phyloP scores from a whole-genome alignment of 2,113 vertebrate genomes.

The Salvelinus fontinalis region DNA sequence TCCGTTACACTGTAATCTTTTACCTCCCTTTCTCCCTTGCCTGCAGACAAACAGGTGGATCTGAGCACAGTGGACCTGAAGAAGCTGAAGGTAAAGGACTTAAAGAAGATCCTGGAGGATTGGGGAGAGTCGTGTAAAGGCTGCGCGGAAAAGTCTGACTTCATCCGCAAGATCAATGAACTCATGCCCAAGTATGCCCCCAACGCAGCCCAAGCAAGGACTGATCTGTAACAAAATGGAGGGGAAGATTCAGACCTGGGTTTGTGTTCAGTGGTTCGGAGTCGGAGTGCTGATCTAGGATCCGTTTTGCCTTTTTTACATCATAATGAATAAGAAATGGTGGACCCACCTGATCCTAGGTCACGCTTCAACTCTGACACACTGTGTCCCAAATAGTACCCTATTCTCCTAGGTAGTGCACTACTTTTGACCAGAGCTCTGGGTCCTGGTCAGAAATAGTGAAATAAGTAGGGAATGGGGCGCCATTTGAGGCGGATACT shows the following conservation, averaged over 20 bases:
- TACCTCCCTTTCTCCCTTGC: not conserved
- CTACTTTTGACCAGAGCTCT: too few species aligned
- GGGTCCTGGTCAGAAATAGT: too few species aligned
- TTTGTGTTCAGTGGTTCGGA: too few species aligned
- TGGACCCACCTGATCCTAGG: not conserved
- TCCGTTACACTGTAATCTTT: too few species aligned
- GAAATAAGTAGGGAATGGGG: too few species aligned
- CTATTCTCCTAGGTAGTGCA: too few species aligned
- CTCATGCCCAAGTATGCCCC: constrained; percentile 97
- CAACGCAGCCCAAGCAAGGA: constrained; percentile 84
- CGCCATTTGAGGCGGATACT: not conserved
- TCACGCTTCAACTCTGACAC: too few species aligned
- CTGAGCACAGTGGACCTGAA: constrained; percentile 91
- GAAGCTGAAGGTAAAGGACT: constrained; percentile 93
- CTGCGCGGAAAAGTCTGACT: constrained; percentile 94
- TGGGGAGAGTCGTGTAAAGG: constrained; percentile 97
- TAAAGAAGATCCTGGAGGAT: constrained; percentile 96
- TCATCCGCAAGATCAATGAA: constrained; percentile 94
- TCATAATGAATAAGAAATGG: too few species aligned
- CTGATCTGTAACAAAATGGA: constrained; percentile 81
- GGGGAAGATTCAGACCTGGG: not conserved
- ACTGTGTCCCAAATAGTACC: too few species aligned
- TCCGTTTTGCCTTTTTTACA: too few species aligned
- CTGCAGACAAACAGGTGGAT: constrained; percentile 92
- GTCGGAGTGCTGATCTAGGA: too few species aligned